A percentile compares a stretch with the other conserved stretches of the same genome.
Evolutionary conservation across 2,888 invertebrate species (phyloP).

Genomic region (Papilio protenor): DNA sequence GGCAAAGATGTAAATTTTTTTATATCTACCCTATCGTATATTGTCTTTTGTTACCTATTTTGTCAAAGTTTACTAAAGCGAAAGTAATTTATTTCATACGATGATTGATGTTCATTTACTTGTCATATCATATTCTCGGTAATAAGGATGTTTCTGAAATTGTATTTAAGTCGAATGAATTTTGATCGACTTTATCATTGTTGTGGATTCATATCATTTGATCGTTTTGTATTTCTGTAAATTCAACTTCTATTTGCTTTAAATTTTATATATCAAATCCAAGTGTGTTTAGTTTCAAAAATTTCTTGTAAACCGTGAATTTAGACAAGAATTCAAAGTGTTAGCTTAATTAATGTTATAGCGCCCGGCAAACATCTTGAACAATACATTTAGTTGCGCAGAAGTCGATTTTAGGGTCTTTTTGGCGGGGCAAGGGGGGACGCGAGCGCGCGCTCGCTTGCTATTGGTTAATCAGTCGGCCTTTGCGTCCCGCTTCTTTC

Average conservation of each 20-base stretch:
- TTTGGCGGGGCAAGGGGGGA: no score
- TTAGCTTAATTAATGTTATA: not conserved
- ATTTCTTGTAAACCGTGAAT: not conserved
- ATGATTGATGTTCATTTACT: constrained; percentile 8
- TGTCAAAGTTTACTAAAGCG: no score
- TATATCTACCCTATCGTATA: no score
- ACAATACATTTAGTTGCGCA: no score
- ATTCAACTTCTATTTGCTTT: not conserved
- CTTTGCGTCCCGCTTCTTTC: no score
- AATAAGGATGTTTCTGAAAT: constrained; percentile 8
- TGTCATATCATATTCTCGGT: constrained; percentile 14
- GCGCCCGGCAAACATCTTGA: no score
- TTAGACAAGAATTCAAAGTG: no score
- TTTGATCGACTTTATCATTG: not conserved
- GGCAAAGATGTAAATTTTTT: no score
- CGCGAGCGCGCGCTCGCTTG: no score
- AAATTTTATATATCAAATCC: not conserved
- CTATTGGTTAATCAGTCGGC: no score
- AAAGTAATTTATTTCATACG: not conserved
- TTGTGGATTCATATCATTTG: constrained; percentile 11
- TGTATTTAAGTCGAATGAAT: not conserved
- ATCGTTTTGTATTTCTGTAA: not conserved
- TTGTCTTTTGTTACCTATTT: no score
- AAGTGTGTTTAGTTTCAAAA: not conserved
- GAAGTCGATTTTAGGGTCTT: no score